phyloP scores from a whole-genome alignment of 2,888 invertebrate genomes.

The Drosophila anceps region DNA sequence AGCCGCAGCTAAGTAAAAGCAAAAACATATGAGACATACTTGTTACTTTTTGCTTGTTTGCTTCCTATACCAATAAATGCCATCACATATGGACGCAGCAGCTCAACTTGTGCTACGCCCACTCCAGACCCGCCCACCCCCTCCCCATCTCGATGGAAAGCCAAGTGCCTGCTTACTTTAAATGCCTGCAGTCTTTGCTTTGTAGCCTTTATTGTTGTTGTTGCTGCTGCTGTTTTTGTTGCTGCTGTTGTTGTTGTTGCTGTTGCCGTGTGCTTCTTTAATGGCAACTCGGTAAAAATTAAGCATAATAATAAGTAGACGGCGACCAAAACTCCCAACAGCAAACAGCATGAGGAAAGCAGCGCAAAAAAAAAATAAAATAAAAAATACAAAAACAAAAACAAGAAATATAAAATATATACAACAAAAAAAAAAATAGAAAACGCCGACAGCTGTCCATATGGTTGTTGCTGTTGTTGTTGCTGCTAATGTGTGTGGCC shows the following conservation, averaged over 20 bases:
- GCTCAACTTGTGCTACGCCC: conserved; percentile 23
- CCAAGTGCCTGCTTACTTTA: conserved; percentile 46
- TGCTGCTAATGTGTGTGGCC: conserved; percentile 58
- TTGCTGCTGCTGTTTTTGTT: conserved; percentile 18
- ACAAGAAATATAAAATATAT: conserved; percentile 13
- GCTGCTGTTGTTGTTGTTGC: conserved; percentile 10
- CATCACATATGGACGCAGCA: conserved; percentile 60
- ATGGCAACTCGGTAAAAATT: conserved; percentile 64
- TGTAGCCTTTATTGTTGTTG: conserved; percentile 18
- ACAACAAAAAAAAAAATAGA: conserved; percentile 6
- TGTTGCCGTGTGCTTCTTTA: conserved; percentile 60
- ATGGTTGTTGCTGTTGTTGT: conserved; percentile 48
- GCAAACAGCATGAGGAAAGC: conserved; percentile 44
- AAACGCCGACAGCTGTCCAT: conserved; percentile 67
- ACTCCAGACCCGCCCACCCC: background rate
- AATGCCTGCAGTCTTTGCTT: conserved; percentile 47
- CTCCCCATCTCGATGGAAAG: background rate
- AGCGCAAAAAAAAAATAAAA: conserved; percentile 4
- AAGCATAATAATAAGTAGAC: conserved; percentile 77
- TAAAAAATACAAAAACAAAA: conserved; percentile 9
- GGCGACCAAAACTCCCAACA: conserved; percentile 65
- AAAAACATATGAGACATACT: conserved; percentile 65
- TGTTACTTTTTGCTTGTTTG: conserved; percentile 66
- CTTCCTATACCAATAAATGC: conserved; percentile 65
- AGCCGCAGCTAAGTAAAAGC: conserved; percentile 65